Conservation (phyloP, 1,140 invertebrate genomes). For the Hestina assimilis region DNA sequence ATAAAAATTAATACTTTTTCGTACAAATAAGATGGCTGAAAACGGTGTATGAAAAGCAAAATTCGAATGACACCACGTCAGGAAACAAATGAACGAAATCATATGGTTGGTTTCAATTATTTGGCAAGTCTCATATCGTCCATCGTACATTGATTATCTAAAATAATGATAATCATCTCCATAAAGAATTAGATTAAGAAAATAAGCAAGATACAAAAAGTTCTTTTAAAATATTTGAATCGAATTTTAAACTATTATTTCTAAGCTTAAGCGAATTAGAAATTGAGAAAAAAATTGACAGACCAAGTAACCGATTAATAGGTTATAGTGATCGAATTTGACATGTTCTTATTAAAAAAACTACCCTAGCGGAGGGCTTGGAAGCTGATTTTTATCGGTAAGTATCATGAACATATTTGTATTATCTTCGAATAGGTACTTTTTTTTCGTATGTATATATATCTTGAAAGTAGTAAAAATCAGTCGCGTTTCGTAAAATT, state of each 20-base stretch:
- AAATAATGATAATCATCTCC: slow-evolving; percentile 45
- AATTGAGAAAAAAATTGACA: slow-evolving; percentile 33
- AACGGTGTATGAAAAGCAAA: slow-evolving; percentile 44
- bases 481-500: too few relatives aligned
- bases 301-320: background rate
- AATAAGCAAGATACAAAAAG: slow-evolving; percentile 49
- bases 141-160: slow-evolving; percentile 45
- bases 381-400: background rate
- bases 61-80: slow-evolving; percentile 49
- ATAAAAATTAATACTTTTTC: background rate
- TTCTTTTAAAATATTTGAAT: slow-evolving; percentile 35
- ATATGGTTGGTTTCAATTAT: slow-evolving; percentile 69
- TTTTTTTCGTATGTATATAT: background rate
- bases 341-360: background rate
- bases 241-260: slow-evolving; percentile 45
- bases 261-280: slow-evolving; percentile 40
- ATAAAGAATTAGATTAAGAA: slow-evolving; percentile 44
- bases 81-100: slow-evolving; percentile 72
- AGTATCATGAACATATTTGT: background rate
- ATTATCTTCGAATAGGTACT: background rate
- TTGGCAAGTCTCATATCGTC: slow-evolving; percentile 61
- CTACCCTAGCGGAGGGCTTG: background rate
- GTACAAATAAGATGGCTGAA: background rate
- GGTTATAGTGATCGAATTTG: background rate
- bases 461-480: too few relatives aligned